A percentile compares a stretch with the other conserved stretches of the same genome.
Conservation (phyloP, 2,797 vertebrate species). For the Megaceryle alcyon region DNA sequence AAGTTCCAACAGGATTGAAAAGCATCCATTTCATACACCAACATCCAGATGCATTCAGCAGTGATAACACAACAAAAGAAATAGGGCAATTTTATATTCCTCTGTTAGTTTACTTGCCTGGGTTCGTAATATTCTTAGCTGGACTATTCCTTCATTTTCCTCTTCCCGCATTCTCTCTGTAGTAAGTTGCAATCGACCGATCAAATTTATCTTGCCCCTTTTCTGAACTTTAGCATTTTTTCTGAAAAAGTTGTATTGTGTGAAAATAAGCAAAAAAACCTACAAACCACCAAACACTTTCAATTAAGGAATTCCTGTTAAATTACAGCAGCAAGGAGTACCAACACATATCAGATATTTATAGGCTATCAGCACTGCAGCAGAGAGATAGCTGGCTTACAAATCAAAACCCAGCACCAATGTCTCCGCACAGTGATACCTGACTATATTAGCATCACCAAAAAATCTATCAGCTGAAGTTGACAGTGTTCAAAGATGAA, state of each 20-base stretch:
- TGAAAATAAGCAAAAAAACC: background rate
- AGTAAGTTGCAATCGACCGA: constrained; percentile 95
- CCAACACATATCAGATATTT: background rate
- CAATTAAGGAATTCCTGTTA: background rate
- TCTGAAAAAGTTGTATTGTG: constrained; percentile 78
- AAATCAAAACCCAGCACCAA: background rate
- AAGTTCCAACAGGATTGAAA: background rate
- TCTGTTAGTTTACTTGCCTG: constrained; percentile 82
- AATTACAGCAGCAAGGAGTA: background rate
- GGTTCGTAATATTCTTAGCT: constrained; percentile 96
- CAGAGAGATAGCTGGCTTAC: background rate
- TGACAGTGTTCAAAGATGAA: background rate
- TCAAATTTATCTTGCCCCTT: constrained; percentile 98
- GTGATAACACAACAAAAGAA: background rate
- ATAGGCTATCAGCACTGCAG: background rate
- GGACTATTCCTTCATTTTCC: constrained; percentile 98
- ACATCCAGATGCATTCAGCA: background rate
- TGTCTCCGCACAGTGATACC: background rate
- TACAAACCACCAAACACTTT: background rate
- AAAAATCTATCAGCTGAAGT: background rate
- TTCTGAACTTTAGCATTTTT: constrained; percentile 99
- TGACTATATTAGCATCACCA: background rate
- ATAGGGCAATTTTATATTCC: background rate
- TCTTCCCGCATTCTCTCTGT: constrained; percentile 98
- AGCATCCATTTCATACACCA: background rate